Percentiles rank a stretch among this genome's conserved stretches.
phyloP scores from a whole-genome alignment of 64 coral and sea anemone species.

The Astreopora myriophthalma region DNA sequence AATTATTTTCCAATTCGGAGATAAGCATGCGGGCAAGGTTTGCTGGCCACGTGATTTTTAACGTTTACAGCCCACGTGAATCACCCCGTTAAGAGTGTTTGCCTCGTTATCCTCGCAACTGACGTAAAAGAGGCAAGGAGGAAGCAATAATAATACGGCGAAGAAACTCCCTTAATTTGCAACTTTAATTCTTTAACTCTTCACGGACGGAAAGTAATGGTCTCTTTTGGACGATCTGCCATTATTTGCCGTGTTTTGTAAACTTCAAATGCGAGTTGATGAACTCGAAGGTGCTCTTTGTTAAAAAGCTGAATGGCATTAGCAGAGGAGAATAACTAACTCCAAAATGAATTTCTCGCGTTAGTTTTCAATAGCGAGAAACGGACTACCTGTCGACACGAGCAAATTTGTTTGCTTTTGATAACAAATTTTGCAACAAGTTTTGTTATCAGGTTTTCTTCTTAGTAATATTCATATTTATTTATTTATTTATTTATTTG shows the following conservation, averaged over 20 bases:
- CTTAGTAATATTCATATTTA: slow-evolving; percentile 9
- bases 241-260: slow-evolving; percentile 28
- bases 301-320: slow-evolving; percentile 8
- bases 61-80: neutral
- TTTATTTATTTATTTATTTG: slow-evolving; percentile 35
- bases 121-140: neutral
- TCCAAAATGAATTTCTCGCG: neutral
- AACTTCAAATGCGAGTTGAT: neutral
- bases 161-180: neutral
- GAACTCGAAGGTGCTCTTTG: neutral
- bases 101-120: neutral
- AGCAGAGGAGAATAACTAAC: neutral
- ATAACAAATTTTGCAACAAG: slow-evolving; percentile 40
- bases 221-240: slow-evolving; percentile 1
- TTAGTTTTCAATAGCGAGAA: neutral
- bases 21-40: neutral
- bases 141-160: neutral
- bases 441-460: neutral
- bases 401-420: slow-evolving; percentile 55
- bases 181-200: neutral
- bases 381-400: neutral
- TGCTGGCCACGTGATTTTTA: slow-evolving; percentile 17
- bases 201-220: neutral
- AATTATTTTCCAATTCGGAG: neutral
- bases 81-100: neutral